Base-by-base conservation (phyloP, 2,797 vertebrate genomes). In the Odontamblyopus rebecca region DNA sequence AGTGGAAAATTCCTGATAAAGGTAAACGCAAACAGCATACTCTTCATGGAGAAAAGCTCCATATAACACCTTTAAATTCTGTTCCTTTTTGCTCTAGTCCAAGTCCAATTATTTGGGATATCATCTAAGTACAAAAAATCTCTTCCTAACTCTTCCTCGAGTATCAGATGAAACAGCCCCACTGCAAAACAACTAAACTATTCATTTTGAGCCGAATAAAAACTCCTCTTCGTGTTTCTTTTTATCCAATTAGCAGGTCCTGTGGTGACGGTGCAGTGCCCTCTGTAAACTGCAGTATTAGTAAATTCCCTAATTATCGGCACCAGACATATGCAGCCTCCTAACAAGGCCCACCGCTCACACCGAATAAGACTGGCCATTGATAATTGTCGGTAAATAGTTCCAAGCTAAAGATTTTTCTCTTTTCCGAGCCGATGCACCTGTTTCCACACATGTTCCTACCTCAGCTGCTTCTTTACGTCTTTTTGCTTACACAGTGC, bases 191-290 rank as follows among this genome's bases (percentile, higher is more conserved):
- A 48, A 66, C 26, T 51, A 50, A 51, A 66, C 44, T 27, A 48
- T 66, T 51, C 7, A 50, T 51, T 30, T 51, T 2, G 23, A 29
- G 44, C 18, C 44, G 30, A 50, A 51, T 32, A 53, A 19, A 70
- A 6, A 30, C 54, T 68, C 59, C 26, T 66, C 5, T 66, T 51
- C 64, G 18, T 71, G 78, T 79, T 79, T 65, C 80, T 86, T 78
- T 82, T 73, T 69, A 70, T 69, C 89, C 77, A 89, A 90, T 91
- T 90, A 91, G 85, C 80, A 60, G 72, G 75, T 82, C 69, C 80
- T 68, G 73, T n/a, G 65, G 81, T 83, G 81, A 75, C 67, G 80
- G 72, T 71, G 69, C 70, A 76, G 68, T 72, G 69, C 72, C 70
- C 79, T 76, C 74, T 79, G 73, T 51, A 72, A 79, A 72, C 69